phyloP scores from a whole-genome alignment of 1,140 invertebrate species.

The Drosophila pandora region DNA sequence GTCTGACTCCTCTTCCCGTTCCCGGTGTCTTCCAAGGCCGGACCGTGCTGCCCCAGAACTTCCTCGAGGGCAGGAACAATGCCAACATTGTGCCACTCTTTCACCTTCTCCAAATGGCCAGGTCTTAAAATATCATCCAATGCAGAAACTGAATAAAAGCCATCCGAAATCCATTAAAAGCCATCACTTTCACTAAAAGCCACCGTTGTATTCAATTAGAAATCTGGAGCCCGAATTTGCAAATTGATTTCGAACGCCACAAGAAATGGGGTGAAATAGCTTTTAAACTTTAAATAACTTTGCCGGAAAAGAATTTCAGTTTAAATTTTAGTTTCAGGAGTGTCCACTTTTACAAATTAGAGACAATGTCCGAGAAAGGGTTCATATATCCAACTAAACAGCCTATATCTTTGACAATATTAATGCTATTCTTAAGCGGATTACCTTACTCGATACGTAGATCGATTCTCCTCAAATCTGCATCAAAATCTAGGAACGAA shows the following conservation, averaged over 20 bases:
- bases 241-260: background rate
- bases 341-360: too few relatives aligned
- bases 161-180: background rate
- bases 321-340: too few relatives aligned
- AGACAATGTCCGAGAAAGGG: too few relatives aligned
- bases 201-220: background rate
- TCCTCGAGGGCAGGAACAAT: constrained; percentile 47
- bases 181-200: background rate
- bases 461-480: too few relatives aligned
- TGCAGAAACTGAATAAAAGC: constrained; percentile 22
- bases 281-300: too few relatives aligned
- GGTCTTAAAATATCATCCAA: constrained; percentile 16
- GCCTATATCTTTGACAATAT: too few relatives aligned
- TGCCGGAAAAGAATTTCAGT: too few relatives aligned
- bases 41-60: constrained; percentile 27
- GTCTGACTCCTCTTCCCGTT: constrained; percentile 15
- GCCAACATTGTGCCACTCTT: constrained; percentile 59
- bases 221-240: background rate
- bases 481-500: too few relatives aligned
- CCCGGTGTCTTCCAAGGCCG: constrained; percentile 60
- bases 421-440: too few relatives aligned
- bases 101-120: constrained; percentile 62
- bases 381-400: too few relatives aligned
- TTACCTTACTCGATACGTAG: too few relatives aligned
- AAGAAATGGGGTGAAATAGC: background rate